phyloP scores from a whole-genome alignment of 2,888 invertebrate species.

The Neuroscelio doddi region DNA sequence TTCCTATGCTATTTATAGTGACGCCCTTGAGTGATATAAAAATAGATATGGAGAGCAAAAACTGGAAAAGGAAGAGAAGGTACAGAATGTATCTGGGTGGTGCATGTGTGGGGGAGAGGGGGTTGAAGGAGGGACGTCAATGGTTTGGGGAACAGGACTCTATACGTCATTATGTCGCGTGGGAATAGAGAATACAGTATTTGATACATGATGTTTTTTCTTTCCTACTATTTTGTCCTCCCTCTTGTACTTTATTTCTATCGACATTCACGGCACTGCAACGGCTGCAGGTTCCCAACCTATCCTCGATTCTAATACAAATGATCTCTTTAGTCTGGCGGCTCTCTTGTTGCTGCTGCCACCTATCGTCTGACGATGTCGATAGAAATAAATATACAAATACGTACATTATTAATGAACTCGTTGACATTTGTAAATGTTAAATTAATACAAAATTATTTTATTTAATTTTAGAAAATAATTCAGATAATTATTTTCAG shows the following conservation, averaged over 20 bases:
- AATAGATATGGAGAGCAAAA: background rate
- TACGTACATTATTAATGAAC: background rate
- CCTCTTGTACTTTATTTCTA: slow-evolving; percentile 38
- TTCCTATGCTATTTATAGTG: background rate
- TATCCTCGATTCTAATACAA: slow-evolving; percentile 17
- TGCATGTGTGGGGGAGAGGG: background rate
- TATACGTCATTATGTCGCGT: slow-evolving; percentile 51
- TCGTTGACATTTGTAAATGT: too few relatives aligned
- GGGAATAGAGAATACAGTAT: slow-evolving; percentile 44
- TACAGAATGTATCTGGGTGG: too few relatives aligned
- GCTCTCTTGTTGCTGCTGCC: slow-evolving; percentile 41
- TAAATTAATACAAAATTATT: too few relatives aligned
- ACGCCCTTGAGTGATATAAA: background rate
- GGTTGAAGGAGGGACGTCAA: slow-evolving; percentile 19
- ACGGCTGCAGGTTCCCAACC: slow-evolving; percentile 44
- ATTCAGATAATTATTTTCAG: too few relatives aligned
- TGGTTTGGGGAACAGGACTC: slow-evolving; percentile 17
- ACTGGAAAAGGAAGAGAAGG: background rate
- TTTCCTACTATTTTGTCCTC: slow-evolving; percentile 33
- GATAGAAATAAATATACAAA: background rate
- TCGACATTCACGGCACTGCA: slow-evolving; percentile 29
- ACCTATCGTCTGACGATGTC: slow-evolving; percentile 9
- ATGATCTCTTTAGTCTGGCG: background rate
- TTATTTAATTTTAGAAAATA: too few relatives aligned
- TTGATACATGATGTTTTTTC: slow-evolving; percentile 33